These are phyloP conservation scores for Vanessa tameamea DNA, from an alignment of 1,140 invertebrate genomes.

Conservation along the genomic window DNA sequence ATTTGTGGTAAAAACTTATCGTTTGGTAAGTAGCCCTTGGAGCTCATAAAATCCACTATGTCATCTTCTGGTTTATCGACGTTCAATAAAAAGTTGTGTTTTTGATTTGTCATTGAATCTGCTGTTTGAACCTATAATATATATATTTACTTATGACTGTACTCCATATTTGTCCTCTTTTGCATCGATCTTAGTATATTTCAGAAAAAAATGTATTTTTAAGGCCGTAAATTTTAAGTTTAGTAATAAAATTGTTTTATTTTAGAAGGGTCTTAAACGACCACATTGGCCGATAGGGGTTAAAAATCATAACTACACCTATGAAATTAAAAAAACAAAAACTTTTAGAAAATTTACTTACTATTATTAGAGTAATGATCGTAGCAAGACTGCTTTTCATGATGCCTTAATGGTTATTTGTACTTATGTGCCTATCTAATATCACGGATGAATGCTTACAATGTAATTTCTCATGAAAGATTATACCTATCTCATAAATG, in stretches of 20 bases:
- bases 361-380: conserved; percentile 21
- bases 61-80: conserved; percentile 45
- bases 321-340: too few relatives aligned
- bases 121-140: conserved; percentile 47
- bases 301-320: too few relatives aligned
- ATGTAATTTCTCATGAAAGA: conserved; percentile 41
- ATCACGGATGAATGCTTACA: conserved; percentile 45
- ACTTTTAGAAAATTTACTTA: conserved; percentile 14
- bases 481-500: conserved; percentile 45
- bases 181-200: too few relatives aligned
- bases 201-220: too few relatives aligned
- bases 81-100: conserved; percentile 43
- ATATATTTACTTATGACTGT: not conserved
- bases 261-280: too few relatives aligned
- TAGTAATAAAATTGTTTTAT: too few relatives aligned
- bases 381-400: conserved; percentile 16
- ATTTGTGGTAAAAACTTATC: conserved; percentile 55
- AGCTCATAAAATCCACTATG: conserved; percentile 53
- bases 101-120: conserved; percentile 45
- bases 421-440: conserved; percentile 39
- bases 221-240: too few relatives aligned
- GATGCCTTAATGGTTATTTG: conserved; percentile 16
- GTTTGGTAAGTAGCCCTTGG: conserved; percentile 59
- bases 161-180: too few relatives aligned
- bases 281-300: too few relatives aligned